Percentiles rank a stretch among this genome's conserved stretches.
Conservation (phyloP, 2,888 invertebrate genomes). For the Synergus umbraculus region DNA sequence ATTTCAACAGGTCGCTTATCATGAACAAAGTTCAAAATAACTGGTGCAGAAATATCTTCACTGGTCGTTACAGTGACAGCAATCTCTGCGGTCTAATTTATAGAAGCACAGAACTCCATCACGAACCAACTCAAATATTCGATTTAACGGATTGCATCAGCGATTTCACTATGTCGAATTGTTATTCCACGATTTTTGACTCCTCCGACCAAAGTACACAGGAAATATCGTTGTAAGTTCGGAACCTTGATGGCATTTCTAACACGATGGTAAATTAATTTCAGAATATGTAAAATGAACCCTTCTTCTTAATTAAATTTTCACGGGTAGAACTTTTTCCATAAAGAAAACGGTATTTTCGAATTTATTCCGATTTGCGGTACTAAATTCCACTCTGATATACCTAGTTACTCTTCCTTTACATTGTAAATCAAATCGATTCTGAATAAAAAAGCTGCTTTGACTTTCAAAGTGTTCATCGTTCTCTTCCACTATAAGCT, state of each 20-base stretch:
- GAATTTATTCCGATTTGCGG: background rate
- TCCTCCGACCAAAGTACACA: background rate
- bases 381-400: background rate
- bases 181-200: background rate
- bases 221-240: background rate
- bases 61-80: slow-evolving; percentile 53
- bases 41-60: slow-evolving; percentile 48
- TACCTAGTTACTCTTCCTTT: background rate
- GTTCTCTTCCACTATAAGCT: background rate
- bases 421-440: slow-evolving; percentile 20
- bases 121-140: slow-evolving; percentile 28
- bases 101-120: slow-evolving; percentile 22
- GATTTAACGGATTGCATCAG: slow-evolving; percentile 9
- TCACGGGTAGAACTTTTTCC: no score
- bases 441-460: slow-evolving; percentile 12
- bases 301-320: no score
- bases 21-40: slow-evolving; percentile 40
- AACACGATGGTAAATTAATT: background rate
- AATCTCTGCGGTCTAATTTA: slow-evolving; percentile 47
- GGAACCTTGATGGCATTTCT: background rate
- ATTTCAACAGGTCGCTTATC: slow-evolving; percentile 43
- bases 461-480: background rate
- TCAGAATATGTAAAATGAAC: background rate
- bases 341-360: background rate
- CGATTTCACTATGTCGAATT: background rate